Conservation (phyloP, 2,888 invertebrate genomes). For the Latheticus oryzae region DNA sequence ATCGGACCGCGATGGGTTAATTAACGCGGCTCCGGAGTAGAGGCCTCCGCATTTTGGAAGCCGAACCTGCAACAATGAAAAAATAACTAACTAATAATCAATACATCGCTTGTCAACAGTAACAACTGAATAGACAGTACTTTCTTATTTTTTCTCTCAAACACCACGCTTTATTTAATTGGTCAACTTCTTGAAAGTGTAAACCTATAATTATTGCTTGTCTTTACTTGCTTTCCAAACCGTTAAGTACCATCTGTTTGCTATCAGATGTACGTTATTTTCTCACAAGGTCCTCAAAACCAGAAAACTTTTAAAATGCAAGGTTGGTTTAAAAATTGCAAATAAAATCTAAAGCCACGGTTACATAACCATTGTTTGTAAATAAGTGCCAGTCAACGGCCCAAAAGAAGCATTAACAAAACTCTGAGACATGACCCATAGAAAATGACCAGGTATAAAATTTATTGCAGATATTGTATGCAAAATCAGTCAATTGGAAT, state of each 20-base stretch:
- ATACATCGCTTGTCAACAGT: too few species aligned
- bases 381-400: conserved; percentile 26
- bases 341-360: conserved; percentile 10
- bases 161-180: too few species aligned
- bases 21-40: conserved; percentile 22
- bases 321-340: conserved; percentile 6
- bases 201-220: too few species aligned
- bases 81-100: too few species aligned
- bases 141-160: too few species aligned
- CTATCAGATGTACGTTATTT: too few species aligned
- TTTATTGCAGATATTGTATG: conserved; percentile 23
- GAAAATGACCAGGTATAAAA: conserved; percentile 9
- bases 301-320: conserved; percentile 2
- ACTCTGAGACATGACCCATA: conserved; percentile 9
- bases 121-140: too few species aligned
- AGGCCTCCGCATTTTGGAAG: conserved; percentile 21
- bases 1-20: conserved; percentile 8
- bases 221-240: too few species aligned
- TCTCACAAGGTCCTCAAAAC: too few species aligned
- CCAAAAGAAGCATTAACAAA: conserved; percentile 19
- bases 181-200: too few species aligned
- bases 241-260: too few species aligned
- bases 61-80: conserved; percentile 21
- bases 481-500: conserved; percentile 19
- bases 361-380: conserved; percentile 29